These are phyloP conservation scores for Ophioninae sp. DNA, from an alignment of 2,888 invertebrate genomes.

Conservation along the genomic window DNA sequence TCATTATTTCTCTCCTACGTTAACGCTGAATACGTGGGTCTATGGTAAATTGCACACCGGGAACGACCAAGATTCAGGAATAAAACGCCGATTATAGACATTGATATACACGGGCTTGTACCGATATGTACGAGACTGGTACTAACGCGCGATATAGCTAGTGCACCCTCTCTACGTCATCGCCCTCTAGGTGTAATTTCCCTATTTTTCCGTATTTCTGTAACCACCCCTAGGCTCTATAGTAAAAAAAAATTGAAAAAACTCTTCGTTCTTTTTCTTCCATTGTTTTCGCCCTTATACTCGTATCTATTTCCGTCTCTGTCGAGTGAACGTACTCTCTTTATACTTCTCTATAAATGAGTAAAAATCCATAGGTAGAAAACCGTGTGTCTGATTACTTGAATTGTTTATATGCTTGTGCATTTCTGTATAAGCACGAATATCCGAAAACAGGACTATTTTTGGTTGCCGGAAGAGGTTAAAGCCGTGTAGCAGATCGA, in stretches of 20 bases:
- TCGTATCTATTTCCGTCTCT: neutral
- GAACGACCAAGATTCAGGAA: constrained; percentile 27
- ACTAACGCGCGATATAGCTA: neutral
- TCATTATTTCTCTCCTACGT: neutral
- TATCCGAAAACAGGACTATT: neutral
- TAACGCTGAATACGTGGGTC: neutral
- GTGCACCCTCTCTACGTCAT: constrained; percentile 6
- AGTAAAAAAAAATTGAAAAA: neutral
- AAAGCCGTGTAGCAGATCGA: too few relatives aligned
- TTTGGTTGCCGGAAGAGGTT: neutral
- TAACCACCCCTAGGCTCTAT: neutral
- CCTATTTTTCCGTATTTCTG: neutral
- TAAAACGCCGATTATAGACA: constrained; percentile 3
- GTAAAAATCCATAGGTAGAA: neutral
- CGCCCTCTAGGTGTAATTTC: constrained; percentile 3
- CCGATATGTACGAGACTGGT: neutral
- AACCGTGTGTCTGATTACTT: neutral
- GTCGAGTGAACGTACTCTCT: neutral
- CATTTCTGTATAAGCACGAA: too few relatives aligned
- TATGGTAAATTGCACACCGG: neutral
- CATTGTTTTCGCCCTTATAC: neutral
- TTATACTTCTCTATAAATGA: neutral
- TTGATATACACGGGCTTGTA: neutral
- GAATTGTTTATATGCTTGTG: neutral
- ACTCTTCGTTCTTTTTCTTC: neutral